These are phyloP conservation scores for Hypsopygia costalis DNA, from an alignment of 2,888 invertebrate genomes.

Conservation along the genomic window DNA sequence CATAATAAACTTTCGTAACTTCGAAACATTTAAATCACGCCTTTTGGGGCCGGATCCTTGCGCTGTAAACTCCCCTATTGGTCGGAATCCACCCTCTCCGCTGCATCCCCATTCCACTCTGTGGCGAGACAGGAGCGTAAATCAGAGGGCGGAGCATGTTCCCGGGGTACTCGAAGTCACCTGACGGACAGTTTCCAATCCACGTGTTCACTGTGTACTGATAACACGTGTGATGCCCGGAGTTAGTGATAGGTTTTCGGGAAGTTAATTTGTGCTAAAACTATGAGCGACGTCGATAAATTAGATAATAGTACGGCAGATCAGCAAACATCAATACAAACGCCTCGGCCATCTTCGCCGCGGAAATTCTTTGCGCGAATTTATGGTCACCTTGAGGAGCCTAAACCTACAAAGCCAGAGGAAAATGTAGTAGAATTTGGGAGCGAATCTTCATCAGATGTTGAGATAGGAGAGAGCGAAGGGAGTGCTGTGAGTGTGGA, in stretches of 20 bases:
- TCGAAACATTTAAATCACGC: slow-evolving; percentile 26
- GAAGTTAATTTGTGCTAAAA: slow-evolving; percentile 12
- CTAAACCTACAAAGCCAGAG: slow-evolving; percentile 57
- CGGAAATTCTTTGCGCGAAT: slow-evolving; percentile 89
- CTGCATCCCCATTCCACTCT: slow-evolving; percentile 25
- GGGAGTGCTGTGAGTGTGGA: slow-evolving; percentile 22
- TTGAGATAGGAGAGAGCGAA: slow-evolving; percentile 58
- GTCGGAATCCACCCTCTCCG: slow-evolving; percentile 39
- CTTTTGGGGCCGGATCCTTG: slow-evolving; percentile 38
- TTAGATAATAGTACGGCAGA: slow-evolving; percentile 29
- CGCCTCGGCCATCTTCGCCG: slow-evolving; percentile 85
- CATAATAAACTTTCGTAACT: slow-evolving; percentile 1
- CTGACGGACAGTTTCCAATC: slow-evolving; percentile 48
- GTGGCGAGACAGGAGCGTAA: slow-evolving; percentile 33
- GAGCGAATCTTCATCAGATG: slow-evolving; percentile 70
- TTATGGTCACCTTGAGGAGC: slow-evolving; percentile 87
- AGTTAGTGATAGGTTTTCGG: slow-evolving; percentile 2
- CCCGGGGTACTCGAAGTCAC: slow-evolving; percentile 42
- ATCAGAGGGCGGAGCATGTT: slow-evolving; percentile 41
- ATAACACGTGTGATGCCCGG: slow-evolving; percentile 38
- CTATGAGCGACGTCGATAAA: slow-evolving; percentile 37
- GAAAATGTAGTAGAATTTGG: slow-evolving; percentile 34
- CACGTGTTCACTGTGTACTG: slow-evolving; percentile 42
- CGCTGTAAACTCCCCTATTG: slow-evolving; percentile 36
- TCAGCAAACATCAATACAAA: slow-evolving; percentile 35